These are phyloP conservation scores for Helicoverpa zea DNA, from an alignment of 1,140 invertebrate genomes.

Conservation along the genomic window DNA sequence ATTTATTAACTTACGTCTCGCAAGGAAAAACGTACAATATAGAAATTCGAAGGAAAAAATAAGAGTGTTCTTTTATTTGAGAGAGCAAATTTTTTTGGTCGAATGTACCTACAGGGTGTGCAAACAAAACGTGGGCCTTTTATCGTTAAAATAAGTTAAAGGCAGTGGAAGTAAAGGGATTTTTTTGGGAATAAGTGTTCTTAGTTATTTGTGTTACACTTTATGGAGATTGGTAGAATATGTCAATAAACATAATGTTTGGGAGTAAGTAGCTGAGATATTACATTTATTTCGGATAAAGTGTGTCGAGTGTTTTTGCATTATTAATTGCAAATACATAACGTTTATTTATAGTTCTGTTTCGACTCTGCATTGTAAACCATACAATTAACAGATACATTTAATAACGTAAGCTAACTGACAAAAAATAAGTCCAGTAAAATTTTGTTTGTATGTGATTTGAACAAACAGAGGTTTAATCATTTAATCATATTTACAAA, in stretches of 20 bases:
- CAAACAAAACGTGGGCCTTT: conserved; percentile 15
- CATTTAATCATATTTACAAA: too few species aligned
- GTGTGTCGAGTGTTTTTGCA: too few species aligned
- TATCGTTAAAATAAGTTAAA: conserved; percentile 17
- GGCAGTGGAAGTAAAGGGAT: conserved; percentile 23
- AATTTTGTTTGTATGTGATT: too few species aligned
- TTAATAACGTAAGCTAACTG: too few species aligned
- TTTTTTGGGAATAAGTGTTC: background rate
- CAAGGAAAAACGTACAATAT: conserved; percentile 44
- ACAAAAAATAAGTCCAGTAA: too few species aligned
- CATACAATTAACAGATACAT: too few species aligned
- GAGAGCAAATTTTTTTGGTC: conserved; percentile 20
- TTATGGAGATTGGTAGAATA: background rate
- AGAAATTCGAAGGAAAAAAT: conserved; percentile 50
- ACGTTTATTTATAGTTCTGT: too few species aligned
- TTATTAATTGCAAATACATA: too few species aligned
- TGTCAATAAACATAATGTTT: background rate
- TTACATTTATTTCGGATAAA: too few species aligned
- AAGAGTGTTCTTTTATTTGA: conserved; percentile 25
- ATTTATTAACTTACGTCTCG: conserved; percentile 56
- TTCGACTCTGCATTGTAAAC: too few species aligned
- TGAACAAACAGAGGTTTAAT: background rate
- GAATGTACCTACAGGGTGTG: conserved; percentile 13
- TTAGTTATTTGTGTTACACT: conserved; percentile 10
- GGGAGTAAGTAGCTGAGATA: too few species aligned